Percentiles rank a stretch among this genome's conserved stretches.
phyloP scores from a whole-genome alignment of 37 sponge, comb jelly and placozoan genomes.

The Axinella damicornis region DNA sequence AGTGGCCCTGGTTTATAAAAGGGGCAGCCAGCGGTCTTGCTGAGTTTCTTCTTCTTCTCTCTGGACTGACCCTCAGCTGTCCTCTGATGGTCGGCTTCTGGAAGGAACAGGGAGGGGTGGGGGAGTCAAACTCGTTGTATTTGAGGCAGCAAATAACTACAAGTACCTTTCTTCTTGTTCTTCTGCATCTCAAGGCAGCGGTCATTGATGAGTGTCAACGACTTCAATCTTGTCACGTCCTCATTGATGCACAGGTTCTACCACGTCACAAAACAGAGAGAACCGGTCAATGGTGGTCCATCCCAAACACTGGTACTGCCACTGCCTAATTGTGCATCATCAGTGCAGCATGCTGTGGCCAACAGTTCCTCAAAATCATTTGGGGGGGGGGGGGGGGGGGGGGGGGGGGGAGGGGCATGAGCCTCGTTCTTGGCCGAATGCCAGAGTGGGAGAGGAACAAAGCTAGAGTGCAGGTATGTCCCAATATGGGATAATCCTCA shows the following conservation, averaged over 20 bases:
- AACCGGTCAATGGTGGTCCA: conserved; percentile 56
- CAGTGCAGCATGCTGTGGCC: conserved; percentile 84
- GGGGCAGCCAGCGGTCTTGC: conserved; percentile 50
- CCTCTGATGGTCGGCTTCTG: conserved; percentile 3
- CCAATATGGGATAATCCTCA: neutral
- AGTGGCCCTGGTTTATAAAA: conserved; percentile 65
- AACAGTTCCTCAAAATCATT: too few relatives aligned
- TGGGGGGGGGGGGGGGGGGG: too few relatives aligned
- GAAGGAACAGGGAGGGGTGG: neutral
- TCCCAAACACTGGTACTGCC: conserved; percentile 94
- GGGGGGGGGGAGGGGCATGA: too few relatives aligned
- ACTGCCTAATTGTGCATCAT: conserved; percentile 96
- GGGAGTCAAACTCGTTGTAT: too few relatives aligned
- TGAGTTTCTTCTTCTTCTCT: conserved; percentile 49
- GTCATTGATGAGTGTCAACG: conserved; percentile 90
- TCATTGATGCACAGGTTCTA: conserved; percentile 93
- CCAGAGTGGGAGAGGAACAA: neutral
- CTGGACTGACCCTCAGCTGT: conserved; percentile 12
- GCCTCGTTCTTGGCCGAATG: neutral
- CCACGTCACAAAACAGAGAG: neutral
- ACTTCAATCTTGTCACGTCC: conserved; percentile 74
- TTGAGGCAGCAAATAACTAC: too few relatives aligned
- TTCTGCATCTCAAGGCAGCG: conserved; percentile 91
- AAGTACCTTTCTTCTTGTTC: conserved; percentile 72
- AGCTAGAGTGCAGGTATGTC: too few relatives aligned